phyloP scores from a whole-genome alignment of 2,888 invertebrate species.

The Petrophora chlorosata region DNA sequence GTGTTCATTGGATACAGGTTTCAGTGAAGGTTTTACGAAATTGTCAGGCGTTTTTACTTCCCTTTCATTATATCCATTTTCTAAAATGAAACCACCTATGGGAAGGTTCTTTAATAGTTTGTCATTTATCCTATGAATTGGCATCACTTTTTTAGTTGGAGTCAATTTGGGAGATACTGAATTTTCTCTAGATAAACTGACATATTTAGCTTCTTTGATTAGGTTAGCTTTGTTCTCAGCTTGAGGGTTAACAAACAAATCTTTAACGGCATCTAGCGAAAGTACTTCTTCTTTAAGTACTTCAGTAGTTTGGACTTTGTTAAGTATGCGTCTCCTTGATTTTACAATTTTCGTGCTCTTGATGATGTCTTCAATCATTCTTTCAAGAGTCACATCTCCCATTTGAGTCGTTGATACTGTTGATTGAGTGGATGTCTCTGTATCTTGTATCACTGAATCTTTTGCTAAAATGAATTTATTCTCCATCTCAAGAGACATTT shows the following conservation, averaged over 20 bases:
- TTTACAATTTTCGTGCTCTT: slow-evolving; percentile 82
- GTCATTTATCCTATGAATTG: slow-evolving; percentile 64
- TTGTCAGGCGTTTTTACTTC: slow-evolving; percentile 77
- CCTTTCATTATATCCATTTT: slow-evolving; percentile 78
- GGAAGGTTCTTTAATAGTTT: slow-evolving; percentile 73
- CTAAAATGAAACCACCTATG: slow-evolving; percentile 74
- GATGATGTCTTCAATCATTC: slow-evolving; percentile 85
- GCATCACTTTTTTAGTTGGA: slow-evolving; percentile 63
- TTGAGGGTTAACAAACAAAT: slow-evolving; percentile 72
- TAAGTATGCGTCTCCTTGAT: slow-evolving; percentile 66
- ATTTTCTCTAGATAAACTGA: slow-evolving; percentile 73
- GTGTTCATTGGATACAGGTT: slow-evolving; percentile 36
- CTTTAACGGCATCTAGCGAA: slow-evolving; percentile 60
- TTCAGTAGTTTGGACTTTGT: slow-evolving; percentile 45
- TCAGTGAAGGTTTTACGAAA: slow-evolving; percentile 42
- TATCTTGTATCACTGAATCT: slow-evolving; percentile 62
- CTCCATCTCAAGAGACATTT: slow-evolving; percentile 77
- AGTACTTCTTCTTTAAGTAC: slow-evolving; percentile 58
- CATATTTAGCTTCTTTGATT: slow-evolving; percentile 75
- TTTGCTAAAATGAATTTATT: slow-evolving; percentile 74
- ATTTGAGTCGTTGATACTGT: slow-evolving; percentile 80
- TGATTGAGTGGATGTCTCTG: slow-evolving; percentile 52
- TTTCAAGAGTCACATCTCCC: slow-evolving; percentile 82
- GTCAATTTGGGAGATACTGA: slow-evolving; percentile 72
- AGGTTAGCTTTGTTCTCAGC: slow-evolving; percentile 70